phyloP scores from a whole-genome alignment of 2,888 invertebrate genomes.

The Carpatolechia fugitivella region DNA sequence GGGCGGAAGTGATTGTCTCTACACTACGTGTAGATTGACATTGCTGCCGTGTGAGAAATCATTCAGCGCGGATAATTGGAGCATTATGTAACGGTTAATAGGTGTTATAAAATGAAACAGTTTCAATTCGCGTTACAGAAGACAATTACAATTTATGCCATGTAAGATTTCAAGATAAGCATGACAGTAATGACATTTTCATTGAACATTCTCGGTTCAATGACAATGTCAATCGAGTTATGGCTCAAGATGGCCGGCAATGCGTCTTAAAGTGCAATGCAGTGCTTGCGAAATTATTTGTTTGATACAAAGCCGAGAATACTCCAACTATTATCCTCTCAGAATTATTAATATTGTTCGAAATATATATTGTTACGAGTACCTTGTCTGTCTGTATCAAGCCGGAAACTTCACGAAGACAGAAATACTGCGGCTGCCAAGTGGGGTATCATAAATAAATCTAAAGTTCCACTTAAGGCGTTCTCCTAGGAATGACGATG shows the following conservation, averaged over 20 bases:
- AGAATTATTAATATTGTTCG: too few relatives aligned
- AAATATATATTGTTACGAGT: neutral
- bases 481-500: slow-evolving; percentile 13
- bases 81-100: slow-evolving; percentile 37
- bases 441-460: slow-evolving; percentile 14
- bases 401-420: slow-evolving; percentile 4
- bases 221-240: slow-evolving; percentile 16
- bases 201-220: slow-evolving; percentile 22
- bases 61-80: slow-evolving; percentile 37
- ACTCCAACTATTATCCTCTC: neutral
- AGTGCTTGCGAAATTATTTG: neutral
- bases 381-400: neutral
- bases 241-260: too few relatives aligned
- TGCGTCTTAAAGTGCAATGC: neutral
- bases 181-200: slow-evolving; percentile 30
- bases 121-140: slow-evolving; percentile 41
- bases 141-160: slow-evolving; percentile 34
- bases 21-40: slow-evolving; percentile 33
- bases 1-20: slow-evolving; percentile 55
- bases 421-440: slow-evolving; percentile 11
- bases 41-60: slow-evolving; percentile 38
- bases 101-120: slow-evolving; percentile 29
- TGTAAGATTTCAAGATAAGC: slow-evolving; percentile 24
- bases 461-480: slow-evolving; percentile 13
- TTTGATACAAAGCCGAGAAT: neutral